phyloP scores from a whole-genome alignment of 2,888 invertebrate genomes.

The Synanthedon formicaeformis region DNA sequence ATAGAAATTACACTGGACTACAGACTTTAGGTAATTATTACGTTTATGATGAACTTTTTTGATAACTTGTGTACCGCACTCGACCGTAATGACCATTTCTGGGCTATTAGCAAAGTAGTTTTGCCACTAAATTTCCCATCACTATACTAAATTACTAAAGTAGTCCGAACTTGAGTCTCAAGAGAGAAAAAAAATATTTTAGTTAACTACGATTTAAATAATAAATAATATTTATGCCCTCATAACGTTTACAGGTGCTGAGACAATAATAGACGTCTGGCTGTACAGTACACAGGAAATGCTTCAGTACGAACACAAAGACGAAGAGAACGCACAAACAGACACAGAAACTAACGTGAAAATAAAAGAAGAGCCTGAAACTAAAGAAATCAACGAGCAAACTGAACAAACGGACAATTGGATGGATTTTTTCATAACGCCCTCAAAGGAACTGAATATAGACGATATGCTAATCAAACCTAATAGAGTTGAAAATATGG shows the following conservation, averaged over 20 bases:
- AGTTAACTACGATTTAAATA: background rate
- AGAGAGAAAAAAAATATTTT: background rate
- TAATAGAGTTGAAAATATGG: constrained; percentile 12
- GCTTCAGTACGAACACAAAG: constrained; percentile 43
- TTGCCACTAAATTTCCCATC: too few species aligned
- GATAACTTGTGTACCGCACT: too few species aligned
- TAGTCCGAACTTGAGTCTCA: background rate
- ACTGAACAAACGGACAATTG: constrained; percentile 30
- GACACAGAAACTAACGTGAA: background rate
- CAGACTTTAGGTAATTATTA: constrained; percentile 78
- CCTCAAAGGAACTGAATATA: constrained; percentile 42
- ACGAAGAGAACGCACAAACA: constrained; percentile 10
- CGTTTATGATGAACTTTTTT: too few species aligned
- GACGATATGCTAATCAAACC: constrained; percentile 59
- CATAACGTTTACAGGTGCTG: constrained; percentile 72
- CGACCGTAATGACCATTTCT: too few species aligned
- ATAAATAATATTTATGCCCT: background rate
- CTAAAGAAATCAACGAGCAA: constrained; percentile 5
- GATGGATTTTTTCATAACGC: constrained; percentile 54
- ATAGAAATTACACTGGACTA: constrained; percentile 83
- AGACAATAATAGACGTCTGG: constrained; percentile 83
- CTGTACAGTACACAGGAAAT: constrained; percentile 64
- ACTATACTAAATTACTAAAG: background rate
- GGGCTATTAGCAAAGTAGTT: too few species aligned
- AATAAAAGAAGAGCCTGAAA: background rate